Evolutionary conservation across 2,113 vertebrate genomes (phyloP).

Genomic region (Suricata suricatta): DNA sequence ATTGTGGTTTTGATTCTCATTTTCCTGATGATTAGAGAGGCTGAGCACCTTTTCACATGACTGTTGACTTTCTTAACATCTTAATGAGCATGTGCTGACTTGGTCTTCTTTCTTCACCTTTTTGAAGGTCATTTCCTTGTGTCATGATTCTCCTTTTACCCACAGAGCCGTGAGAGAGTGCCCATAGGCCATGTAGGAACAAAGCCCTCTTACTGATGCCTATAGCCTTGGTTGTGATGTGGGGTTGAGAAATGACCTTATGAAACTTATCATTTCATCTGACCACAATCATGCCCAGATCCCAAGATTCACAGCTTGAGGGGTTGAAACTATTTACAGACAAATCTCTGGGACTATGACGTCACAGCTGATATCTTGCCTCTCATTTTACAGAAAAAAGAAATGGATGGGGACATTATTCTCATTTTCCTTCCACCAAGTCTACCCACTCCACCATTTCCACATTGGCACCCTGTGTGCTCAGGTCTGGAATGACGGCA

Average conservation of each 20-base stretch:
- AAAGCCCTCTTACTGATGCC: too few relatives aligned
- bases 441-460: fast-evolving
- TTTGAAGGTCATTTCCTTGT: neutral
- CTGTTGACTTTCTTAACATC: neutral
- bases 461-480: fast-evolving
- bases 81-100: neutral
- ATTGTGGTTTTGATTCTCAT: neutral
- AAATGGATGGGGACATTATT: neutral
- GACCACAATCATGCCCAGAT: fast-evolving
- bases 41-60: neutral
- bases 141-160: neutral
- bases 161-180: fast-evolving
- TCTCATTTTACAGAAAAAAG: neutral
- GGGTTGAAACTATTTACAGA: neutral
- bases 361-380: neutral
- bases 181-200: fast-evolving
- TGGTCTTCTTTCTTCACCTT: neutral
- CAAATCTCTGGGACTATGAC: neutral
- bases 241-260: neutral
- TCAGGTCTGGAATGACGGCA: fast-evolving
- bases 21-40: neutral
- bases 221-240: fast-evolving
- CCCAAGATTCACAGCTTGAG: neutral
- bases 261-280: neutral
- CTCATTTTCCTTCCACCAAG: neutral